phyloP scores from a whole-genome alignment of 2,888 invertebrate species.

The Patella depressa region DNA sequence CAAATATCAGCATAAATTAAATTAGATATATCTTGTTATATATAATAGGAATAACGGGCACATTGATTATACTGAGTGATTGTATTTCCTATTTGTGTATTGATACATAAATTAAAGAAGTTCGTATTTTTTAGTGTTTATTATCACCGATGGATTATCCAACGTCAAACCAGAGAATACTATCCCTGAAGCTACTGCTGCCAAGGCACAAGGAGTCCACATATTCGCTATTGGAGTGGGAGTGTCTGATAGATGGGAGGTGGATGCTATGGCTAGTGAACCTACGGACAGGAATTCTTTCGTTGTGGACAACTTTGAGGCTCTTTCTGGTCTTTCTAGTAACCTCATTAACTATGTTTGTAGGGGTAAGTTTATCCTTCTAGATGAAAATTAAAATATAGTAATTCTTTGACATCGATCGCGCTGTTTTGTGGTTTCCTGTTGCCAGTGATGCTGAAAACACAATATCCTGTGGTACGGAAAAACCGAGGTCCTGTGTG shows the following conservation, averaged over 20 bases:
- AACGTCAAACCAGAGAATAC: slow-evolving; percentile 60
- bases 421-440: too few species aligned
- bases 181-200: slow-evolving; percentile 51
- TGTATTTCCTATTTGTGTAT: background rate
- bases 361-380: slow-evolving; percentile 42
- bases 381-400: too few species aligned
- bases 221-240: slow-evolving; percentile 63
- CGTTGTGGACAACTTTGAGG: slow-evolving; percentile 49
- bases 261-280: slow-evolving; percentile 53
- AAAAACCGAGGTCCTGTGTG: too few species aligned
- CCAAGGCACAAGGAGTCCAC: slow-evolving; percentile 56
- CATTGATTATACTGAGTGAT: too few species aligned
- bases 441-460: too few species aligned
- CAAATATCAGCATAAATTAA: too few species aligned
- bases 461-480: too few species aligned
- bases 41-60: too few species aligned
- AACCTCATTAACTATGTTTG: slow-evolving; percentile 49
- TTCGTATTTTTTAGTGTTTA: slow-evolving; percentile 46
- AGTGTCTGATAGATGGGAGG: slow-evolving; percentile 48
- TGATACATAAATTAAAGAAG: too few species aligned
- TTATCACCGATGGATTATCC: slow-evolving; percentile 66
- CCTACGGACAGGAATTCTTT: slow-evolving; percentile 54
- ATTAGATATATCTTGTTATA: too few species aligned
- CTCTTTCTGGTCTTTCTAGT: slow-evolving; percentile 51
- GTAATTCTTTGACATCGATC: too few species aligned